These are phyloP conservation scores for Metallyticus violacea DNA, from an alignment of 2,888 invertebrate genomes.

Conservation along the genomic window DNA sequence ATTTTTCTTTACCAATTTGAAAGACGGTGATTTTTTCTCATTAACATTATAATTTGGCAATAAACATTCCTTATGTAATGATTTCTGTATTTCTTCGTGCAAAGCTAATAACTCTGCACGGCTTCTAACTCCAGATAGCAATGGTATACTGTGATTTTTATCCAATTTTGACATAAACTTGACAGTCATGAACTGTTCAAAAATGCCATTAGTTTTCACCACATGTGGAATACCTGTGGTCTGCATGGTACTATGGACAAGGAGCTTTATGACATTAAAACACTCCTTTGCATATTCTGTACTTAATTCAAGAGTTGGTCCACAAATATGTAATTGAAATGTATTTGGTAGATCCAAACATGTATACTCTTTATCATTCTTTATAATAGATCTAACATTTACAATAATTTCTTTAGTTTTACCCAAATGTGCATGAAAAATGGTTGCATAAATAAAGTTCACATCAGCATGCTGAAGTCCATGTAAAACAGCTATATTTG, in stretches of 20 bases:
- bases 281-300: slow-evolving; percentile 22
- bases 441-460: not conserved
- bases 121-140: not conserved
- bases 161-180: not conserved
- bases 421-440: not conserved
- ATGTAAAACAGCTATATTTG: slow-evolving; percentile 22
- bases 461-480: slow-evolving; percentile 25
- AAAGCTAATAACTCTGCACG: slow-evolving; percentile 14
- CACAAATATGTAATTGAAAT: slow-evolving; percentile 20
- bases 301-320: slow-evolving; percentile 21
- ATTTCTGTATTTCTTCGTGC: not conserved
- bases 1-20: not conserved
- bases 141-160: not conserved
- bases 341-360: slow-evolving; percentile 20
- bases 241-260: not conserved
- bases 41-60: too few relatives aligned
- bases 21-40: too few relatives aligned
- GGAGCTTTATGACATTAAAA: slow-evolving; percentile 9
- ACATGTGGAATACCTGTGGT: not conserved
- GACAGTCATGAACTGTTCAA: slow-evolving; percentile 2
- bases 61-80: not conserved
- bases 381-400: not conserved
- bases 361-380: slow-evolving; percentile 10
- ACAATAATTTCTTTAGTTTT: not conserved
- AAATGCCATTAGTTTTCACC: slow-evolving; percentile 6